Conservation (phyloP, 2,113 vertebrate genomes). For the Vombatus ursinus region DNA sequence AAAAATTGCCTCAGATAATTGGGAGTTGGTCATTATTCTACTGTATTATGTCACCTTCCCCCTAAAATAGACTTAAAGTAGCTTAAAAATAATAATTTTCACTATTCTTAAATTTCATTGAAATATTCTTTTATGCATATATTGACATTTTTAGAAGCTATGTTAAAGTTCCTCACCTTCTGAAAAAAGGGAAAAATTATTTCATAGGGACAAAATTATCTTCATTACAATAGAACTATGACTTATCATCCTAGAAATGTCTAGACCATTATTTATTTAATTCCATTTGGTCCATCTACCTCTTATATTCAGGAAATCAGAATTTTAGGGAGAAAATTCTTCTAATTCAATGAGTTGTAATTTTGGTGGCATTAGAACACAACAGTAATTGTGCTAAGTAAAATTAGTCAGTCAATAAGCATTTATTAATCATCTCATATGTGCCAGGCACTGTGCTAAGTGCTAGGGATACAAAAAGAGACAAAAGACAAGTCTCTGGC, state of each 20-base stretch:
- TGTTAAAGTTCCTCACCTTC: not conserved
- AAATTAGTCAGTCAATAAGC: not conserved
- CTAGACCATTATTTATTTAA: not conserved
- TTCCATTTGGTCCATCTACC: not conserved
- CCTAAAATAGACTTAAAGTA: not conserved
- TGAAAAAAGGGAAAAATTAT: not conserved
- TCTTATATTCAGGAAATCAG: not conserved
- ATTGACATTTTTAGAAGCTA: conserved; percentile 35
- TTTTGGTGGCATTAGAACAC: not conserved
- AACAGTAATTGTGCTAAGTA: not conserved
- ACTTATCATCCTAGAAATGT: not conserved
- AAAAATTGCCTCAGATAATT: not conserved
- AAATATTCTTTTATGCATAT: conserved; percentile 34
- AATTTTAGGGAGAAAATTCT: not conserved
- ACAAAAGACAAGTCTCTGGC: not conserved
- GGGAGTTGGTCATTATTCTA: not conserved
- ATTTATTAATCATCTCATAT: not conserved
- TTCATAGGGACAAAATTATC: not conserved
- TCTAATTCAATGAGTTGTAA: not conserved
- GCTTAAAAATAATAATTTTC: not conserved
- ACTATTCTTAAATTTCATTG: conserved; percentile 28
- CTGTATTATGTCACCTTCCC: too few relatives aligned
- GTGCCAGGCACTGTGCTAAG: not conserved
- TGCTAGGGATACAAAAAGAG: not conserved
- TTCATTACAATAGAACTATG: not conserved